Evolutionary conservation across 2,888 invertebrate species (phyloP).

Genomic region (Mythimna lalbum): DNA sequence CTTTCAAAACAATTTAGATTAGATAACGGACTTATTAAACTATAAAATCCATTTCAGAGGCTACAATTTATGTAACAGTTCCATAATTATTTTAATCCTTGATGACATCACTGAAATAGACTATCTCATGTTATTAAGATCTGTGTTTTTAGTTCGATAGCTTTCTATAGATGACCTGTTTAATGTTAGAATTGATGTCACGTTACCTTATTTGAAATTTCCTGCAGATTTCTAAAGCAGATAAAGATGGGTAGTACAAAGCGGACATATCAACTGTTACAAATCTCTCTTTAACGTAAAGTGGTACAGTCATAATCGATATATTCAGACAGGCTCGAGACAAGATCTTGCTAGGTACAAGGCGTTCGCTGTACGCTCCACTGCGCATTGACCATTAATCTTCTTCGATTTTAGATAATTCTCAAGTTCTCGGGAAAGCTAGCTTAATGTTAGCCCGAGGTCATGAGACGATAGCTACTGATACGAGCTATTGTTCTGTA

Average conservation of each 20-base stretch:
- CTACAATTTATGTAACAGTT: constrained; percentile 44
- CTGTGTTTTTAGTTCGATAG: constrained; percentile 11
- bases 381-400: constrained; percentile 74
- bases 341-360: constrained; percentile 68
- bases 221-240: constrained; percentile 51
- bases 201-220: constrained; percentile 58
- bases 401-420: constrained; percentile 80
- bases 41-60: constrained; percentile 35
- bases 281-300: constrained; percentile 60
- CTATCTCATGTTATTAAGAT: constrained; percentile 12
- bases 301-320: constrained; percentile 68
- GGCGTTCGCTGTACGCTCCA: constrained; percentile 63
- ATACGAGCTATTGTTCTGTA: constrained; percentile 64
- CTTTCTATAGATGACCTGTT: constrained; percentile 16
- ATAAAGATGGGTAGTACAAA: constrained; percentile 60
- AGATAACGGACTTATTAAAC: constrained; percentile 51
- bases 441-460: constrained; percentile 68
- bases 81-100: constrained; percentile 20
- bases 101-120: constrained; percentile 29
- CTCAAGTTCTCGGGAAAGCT: constrained; percentile 72
- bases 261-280: constrained; percentile 60
- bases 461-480: constrained; percentile 61
- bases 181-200: constrained; percentile 26
- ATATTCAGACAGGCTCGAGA: constrained; percentile 68
- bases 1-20: constrained; percentile 60